Conservation (phyloP, 2,113 vertebrate genomes). For the Oreochromis niloticus region DNA sequence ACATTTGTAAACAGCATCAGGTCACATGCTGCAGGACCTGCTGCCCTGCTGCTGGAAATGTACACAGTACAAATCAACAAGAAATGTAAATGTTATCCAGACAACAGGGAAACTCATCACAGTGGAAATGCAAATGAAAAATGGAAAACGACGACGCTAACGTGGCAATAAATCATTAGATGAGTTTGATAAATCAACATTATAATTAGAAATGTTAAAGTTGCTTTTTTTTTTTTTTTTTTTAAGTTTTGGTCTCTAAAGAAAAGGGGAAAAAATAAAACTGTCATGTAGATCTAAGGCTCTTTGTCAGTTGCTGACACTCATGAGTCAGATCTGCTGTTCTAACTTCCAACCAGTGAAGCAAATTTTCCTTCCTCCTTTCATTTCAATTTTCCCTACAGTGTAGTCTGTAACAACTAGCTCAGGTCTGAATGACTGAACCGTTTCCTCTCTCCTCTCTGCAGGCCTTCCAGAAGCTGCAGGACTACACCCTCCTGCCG, state of each 20-base stretch:
- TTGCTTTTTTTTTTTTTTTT: not conserved
- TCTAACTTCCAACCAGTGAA: not conserved
- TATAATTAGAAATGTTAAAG: not conserved
- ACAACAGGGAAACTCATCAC: not conserved
- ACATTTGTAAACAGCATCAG: not conserved
- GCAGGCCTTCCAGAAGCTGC: constrained; percentile 86
- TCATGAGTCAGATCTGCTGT: not conserved
- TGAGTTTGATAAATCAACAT: not conserved
- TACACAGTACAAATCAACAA: not conserved
- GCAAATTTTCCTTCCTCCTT: not conserved
- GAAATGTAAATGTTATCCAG: not conserved
- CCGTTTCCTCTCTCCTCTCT: not conserved
- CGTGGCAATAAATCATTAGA: not conserved
- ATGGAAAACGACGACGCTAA: not conserved
- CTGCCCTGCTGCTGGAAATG: not conserved
- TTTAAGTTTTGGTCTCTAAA: not conserved
- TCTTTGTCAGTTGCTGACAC: not conserved
- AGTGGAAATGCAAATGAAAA: not conserved
- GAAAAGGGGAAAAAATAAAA: not conserved
- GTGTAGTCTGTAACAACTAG: not conserved
- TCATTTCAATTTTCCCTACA: not conserved
- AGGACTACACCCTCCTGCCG: constrained; percentile 83
- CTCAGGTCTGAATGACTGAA: not conserved
- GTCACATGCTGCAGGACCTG: not conserved
- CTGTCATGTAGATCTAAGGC: not conserved